phyloP scores from a whole-genome alignment of 2,113 vertebrate species.

The Sturnus vulgaris region DNA sequence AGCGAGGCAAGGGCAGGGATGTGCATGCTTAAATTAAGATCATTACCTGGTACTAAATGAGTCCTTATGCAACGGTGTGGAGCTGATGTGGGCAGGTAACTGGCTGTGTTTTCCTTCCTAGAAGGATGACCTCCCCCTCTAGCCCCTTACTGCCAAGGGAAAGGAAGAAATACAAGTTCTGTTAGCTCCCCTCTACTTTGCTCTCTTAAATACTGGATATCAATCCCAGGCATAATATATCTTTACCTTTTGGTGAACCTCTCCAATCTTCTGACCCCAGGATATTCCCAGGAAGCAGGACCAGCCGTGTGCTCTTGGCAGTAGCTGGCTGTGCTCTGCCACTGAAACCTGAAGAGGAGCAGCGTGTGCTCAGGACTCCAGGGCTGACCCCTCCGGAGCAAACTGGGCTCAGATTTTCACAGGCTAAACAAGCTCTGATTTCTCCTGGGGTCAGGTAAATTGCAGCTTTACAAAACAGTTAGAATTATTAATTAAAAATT shows the following conservation, averaged over 20 bases:
- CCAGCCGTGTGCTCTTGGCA: not conserved
- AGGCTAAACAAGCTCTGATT: not conserved
- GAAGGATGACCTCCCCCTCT: not conserved
- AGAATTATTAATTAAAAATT: not conserved
- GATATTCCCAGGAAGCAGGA: fast-evolving
- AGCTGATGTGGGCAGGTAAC: not conserved
- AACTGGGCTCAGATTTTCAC: not conserved
- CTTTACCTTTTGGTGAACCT: not conserved
- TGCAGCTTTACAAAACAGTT: not conserved
- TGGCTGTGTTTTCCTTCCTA: not conserved
- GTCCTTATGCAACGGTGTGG: not conserved
- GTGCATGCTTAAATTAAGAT: not conserved
- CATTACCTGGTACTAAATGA: not conserved
- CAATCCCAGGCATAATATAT: not conserved
- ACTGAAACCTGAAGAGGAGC: not conserved
- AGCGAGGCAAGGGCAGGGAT: not conserved
- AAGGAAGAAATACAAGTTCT: not conserved
- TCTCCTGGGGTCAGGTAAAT: not conserved
- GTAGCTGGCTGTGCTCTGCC: not conserved
- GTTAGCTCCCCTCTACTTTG: not conserved
- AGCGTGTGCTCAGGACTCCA: not conserved
- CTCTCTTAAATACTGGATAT: not conserved
- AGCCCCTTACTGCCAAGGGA: not conserved
- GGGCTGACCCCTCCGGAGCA: not conserved
- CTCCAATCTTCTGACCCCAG: not conserved